phyloP scores from a whole-genome alignment of 2,797 vertebrate genomes.

The Galago senegalensis region DNA sequence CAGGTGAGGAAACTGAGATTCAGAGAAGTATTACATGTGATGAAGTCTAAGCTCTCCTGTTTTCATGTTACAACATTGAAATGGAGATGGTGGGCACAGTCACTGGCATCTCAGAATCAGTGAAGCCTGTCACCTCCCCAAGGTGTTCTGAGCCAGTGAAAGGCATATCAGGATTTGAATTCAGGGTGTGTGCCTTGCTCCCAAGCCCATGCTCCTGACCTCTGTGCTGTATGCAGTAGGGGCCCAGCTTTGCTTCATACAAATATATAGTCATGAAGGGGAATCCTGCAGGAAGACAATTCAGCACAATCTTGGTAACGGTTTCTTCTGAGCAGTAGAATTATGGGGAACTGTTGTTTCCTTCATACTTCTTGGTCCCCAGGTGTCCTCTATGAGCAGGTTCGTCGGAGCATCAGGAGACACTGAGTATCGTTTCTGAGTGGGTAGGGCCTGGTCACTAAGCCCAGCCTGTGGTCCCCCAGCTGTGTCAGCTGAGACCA shows the following conservation, averaged over 20 bases:
- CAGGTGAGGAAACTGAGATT: neutral
- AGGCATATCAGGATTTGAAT: neutral
- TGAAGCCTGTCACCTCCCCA: neutral
- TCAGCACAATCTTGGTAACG: neutral
- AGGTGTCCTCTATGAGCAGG: neutral
- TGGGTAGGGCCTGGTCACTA: neutral
- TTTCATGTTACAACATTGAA: neutral
- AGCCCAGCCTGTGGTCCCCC: neutral
- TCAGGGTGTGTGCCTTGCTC: neutral
- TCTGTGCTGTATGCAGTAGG: rapidly evolving
- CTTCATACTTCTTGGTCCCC: neutral
- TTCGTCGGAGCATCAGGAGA: neutral
- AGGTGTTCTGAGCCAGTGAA: neutral
- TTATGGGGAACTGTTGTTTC: neutral
- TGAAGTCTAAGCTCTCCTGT: neutral
- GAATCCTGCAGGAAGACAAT: neutral
- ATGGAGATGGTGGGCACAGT: neutral
- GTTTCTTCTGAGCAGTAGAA: neutral
- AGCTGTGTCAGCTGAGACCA: neutral
- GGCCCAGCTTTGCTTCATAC: neutral
- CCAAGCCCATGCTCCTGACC: neutral
- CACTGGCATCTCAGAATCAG: neutral
- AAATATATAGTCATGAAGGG: neutral
- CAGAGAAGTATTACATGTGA: neutral
- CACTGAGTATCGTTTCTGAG: rapidly evolving